These are phyloP conservation scores for Garrulus glandarius DNA, from an alignment of 2,797 vertebrate species.

Conservation along the genomic window DNA sequence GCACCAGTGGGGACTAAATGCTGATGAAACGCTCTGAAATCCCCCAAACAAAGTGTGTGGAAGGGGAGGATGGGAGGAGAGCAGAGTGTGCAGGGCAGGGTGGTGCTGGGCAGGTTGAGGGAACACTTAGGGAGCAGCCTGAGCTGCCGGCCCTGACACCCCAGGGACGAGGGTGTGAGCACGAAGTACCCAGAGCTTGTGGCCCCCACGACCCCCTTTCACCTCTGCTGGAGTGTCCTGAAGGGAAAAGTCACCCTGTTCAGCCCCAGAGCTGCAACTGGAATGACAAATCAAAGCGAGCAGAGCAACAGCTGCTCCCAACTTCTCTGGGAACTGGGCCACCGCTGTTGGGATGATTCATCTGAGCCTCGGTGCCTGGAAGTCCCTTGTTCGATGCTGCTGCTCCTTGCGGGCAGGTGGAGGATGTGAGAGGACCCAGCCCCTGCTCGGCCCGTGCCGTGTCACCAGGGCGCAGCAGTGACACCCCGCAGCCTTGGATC, in stretches of 20 bases:
- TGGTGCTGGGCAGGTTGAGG: background rate
- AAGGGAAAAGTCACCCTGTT: accelerated
- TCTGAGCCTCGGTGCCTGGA: accelerated
- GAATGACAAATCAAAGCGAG: accelerated
- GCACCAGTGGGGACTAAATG: background rate
- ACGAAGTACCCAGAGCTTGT: accelerated
- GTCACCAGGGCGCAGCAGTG: accelerated
- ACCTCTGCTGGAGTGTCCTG: background rate
- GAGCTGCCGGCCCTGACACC: accelerated
- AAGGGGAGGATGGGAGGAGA: accelerated
- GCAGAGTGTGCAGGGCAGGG: background rate
- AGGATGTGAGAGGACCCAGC: accelerated
- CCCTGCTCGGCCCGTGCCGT: background rate
- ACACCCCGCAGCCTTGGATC: accelerated
- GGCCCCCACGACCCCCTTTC: accelerated
- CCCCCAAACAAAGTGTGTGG: accelerated
- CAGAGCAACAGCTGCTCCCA: background rate
- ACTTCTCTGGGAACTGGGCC: accelerated
- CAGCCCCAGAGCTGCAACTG: background rate
- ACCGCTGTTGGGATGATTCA: accelerated
- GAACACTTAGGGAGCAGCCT: background rate
- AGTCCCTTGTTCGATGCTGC: accelerated
- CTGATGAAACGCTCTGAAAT: background rate
- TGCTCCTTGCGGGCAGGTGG: accelerated
- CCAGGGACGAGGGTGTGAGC: accelerated